Percentiles rank a stretch among this genome's conserved stretches.
These are phyloP conservation scores for Puffinus mauretanicus DNA, from an alignment of 2,113 vertebrate species.

Conservation along the genomic window DNA sequence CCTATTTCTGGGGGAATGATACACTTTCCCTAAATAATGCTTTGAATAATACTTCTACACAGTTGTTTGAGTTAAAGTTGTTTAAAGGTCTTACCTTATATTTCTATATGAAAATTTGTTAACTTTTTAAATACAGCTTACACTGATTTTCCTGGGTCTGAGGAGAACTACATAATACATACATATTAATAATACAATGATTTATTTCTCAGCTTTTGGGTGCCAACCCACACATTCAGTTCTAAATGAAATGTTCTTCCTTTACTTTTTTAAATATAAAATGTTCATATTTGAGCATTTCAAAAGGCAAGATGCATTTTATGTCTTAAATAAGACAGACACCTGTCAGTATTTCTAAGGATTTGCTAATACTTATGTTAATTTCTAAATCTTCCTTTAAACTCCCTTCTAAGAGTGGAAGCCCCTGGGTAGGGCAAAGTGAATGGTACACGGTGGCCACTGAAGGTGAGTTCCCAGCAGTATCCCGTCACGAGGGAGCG, in stretches of 20 bases:
- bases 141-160: background rate
- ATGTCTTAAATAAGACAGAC: background rate
- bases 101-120: background rate
- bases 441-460: accelerated
- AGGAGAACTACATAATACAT: background rate
- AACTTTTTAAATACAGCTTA: background rate
- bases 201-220: background rate
- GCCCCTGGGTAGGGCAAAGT: background rate
- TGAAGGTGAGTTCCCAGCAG: background rate
- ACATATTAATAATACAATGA: background rate
- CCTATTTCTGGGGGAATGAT: background rate
- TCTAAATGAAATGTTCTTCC: background rate
- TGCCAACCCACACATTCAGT: background rate
- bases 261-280: background rate
- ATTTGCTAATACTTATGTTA: background rate
- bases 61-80: background rate
- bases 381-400: background rate
- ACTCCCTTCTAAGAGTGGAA: background rate
- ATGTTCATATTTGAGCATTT: background rate
- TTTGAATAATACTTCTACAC: background rate
- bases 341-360: background rate
- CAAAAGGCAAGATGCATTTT: background rate
- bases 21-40: background rate
- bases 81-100: background rate
- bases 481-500: accelerated